A percentile compares a stretch with the other conserved stretches of the same genome.
phyloP scores from a whole-genome alignment of 2,888 invertebrate genomes.

The Laothoe populi region DNA sequence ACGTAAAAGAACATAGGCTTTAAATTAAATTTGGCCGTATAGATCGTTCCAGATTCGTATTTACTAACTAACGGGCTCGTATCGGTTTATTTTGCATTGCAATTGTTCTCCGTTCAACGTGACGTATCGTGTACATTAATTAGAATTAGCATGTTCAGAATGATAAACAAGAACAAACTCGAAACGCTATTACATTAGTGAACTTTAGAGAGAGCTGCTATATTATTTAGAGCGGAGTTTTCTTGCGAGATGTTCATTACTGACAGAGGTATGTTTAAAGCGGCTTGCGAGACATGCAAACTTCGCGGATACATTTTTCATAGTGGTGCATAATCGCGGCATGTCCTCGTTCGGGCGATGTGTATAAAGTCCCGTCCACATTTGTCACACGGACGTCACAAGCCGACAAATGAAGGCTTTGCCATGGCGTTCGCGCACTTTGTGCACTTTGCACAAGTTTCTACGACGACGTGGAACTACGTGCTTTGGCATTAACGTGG shows the following conservation, averaged over 20 bases:
- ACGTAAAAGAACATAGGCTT: conserved; percentile 74
- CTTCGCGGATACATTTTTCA: conserved; percentile 66
- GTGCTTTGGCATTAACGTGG: conserved; percentile 81
- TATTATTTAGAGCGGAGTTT: conserved; percentile 10
- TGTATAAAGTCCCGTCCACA: conserved; percentile 77
- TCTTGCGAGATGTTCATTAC: conserved; percentile 8
- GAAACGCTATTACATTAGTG: conserved; percentile 4
- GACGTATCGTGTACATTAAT: conserved; percentile 1
- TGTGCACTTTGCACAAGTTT: conserved; percentile 83
- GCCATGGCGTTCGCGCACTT: conserved; percentile 78
- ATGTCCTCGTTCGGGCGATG: conserved; percentile 59
- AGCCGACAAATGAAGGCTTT: conserved; percentile 85
- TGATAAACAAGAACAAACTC: conserved; percentile 20
- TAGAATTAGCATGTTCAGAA: conserved; percentile 15
- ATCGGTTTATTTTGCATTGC: conserved; percentile 33
- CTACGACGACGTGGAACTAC: conserved; percentile 79
- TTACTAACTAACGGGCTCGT: conserved; percentile 10
- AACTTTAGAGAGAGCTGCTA: conserved; percentile 5
- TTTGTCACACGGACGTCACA: conserved; percentile 83
- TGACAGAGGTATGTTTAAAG: conserved; percentile 18
- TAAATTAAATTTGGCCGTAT: conserved; percentile 67
- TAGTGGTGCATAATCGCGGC: conserved; percentile 69
- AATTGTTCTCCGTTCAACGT: conserved; percentile 34
- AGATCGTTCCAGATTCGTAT: conserved; percentile 58
- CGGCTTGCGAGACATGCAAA: conserved; percentile 43